Conservation (phyloP, 2,797 vertebrate species). For the Artibeus lituratus region DNA sequence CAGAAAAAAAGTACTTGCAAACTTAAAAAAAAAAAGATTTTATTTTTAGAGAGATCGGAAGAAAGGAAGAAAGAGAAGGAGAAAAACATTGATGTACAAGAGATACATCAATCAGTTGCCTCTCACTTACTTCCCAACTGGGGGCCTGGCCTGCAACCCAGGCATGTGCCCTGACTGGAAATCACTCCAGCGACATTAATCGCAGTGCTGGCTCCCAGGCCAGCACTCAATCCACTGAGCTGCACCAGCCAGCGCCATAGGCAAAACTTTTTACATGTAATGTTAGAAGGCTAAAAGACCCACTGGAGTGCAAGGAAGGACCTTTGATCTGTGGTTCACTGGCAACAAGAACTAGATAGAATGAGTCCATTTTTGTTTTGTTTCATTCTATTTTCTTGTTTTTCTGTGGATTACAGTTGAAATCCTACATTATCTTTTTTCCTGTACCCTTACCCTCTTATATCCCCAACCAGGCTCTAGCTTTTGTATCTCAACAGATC, state of each 20-base stretch:
- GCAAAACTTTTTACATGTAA: not conserved
- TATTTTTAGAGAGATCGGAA: too few relatives aligned
- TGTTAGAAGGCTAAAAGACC: not conserved
- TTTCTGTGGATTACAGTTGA: conserved; percentile 19
- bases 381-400: conserved; percentile 42
- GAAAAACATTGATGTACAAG: too few relatives aligned
- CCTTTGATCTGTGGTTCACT: not conserved
- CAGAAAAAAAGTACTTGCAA: not conserved
- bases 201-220: too few relatives aligned
- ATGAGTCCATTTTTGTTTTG: not conserved
- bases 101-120: too few relatives aligned
- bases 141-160: too few relatives aligned
- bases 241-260: too few relatives aligned
- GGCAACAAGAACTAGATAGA: not conserved
- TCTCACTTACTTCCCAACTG: too few relatives aligned
- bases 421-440: not conserved
- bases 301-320: not conserved
- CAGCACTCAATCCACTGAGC: too few relatives aligned
- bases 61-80: too few relatives aligned
- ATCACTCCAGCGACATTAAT: too few relatives aligned
- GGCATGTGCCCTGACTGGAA: too few relatives aligned
- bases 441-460: not conserved
- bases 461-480: not conserved
- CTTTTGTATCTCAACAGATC: not conserved
- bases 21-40: too few relatives aligned